Evolutionary conservation across 1,140 invertebrate genomes (phyloP), one percentile per base, ranked within the genome.

Genomic region (Drosophila saltans): DNA sequence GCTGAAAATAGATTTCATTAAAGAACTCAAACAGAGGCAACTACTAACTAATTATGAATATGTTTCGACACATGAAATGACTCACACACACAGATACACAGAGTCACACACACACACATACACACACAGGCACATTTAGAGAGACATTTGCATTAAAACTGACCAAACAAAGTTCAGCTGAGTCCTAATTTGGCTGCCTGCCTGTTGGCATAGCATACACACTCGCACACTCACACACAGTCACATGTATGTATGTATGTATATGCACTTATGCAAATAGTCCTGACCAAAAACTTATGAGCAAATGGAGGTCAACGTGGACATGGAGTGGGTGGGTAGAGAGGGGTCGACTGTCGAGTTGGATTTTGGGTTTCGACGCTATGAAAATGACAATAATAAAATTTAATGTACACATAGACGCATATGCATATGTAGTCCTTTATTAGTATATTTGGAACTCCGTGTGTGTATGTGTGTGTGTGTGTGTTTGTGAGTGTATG

Each of bases 321-420:
- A 10, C 61, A 10, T 40, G 36, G 9, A 57, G 52, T 6, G 26
- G 16, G 55, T 28, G 16, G 45, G 60, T 7, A 3, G 43, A 3
- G 41, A 33, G 43, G 28, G 33, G 62, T 61, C 39, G 33, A 36
- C 3, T 4, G 33, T 7, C 33, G 33, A 36, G 69, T 69, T 68
- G 78, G 45, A 52, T 9, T 52, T 59, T 39, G 57, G 57, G 57
- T 24, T 59, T 72, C 82, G 61, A 39, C 68, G 69, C 80, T 70
- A 84, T 81, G 85, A 89, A 89, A 89, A 89, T 90, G 85, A 90
- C 85, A 90, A 89, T 89, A 89, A 89, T 90, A 89, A 89, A 89
- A 89, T 89, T 89, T 89, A 89, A 89, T 89, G 84, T 90, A 77
- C 84, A 84, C 80, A 89, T 63, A 74, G 66, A 85, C 70, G 78